Conservation (phyloP, 1,140 invertebrate genomes). For the Calephelis virginiensis region DNA sequence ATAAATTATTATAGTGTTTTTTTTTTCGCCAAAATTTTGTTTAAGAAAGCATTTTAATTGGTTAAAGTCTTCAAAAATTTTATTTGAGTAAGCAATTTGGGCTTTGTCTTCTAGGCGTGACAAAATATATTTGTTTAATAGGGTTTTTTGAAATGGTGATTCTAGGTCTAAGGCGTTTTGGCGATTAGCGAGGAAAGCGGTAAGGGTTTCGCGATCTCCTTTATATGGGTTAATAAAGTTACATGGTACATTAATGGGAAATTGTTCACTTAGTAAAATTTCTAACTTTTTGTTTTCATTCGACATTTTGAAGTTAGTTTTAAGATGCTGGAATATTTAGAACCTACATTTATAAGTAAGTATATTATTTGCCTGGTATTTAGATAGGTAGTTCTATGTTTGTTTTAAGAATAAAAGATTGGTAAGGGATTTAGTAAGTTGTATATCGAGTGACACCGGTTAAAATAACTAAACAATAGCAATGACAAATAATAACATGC, state of each 20-base stretch:
- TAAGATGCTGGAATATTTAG: neutral
- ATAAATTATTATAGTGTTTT: conserved; percentile 2
- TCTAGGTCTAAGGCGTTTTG: conserved; percentile 27
- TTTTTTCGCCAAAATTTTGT: conserved; percentile 10
- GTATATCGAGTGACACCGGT: conserved; percentile 7
- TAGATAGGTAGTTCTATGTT: neutral
- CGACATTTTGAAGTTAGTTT: conserved; percentile 16
- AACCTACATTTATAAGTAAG: neutral
- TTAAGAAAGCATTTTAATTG: conserved; percentile 12
- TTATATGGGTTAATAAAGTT: conserved; percentile 20
- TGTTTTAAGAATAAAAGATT: neutral
- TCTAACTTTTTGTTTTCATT: conserved; percentile 16
- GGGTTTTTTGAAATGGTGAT: neutral
- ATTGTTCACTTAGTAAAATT: conserved; percentile 16
- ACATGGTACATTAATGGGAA: conserved; percentile 19
- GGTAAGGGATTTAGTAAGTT: conserved; percentile 9
- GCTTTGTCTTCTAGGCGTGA: conserved; percentile 12
- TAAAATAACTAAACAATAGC: conserved; percentile 11
- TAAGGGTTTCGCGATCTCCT: conserved; percentile 14
- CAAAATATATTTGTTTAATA: no score
- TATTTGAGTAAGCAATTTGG: conserved; percentile 29
- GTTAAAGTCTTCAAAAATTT: conserved; percentile 22
- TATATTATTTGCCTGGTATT: conserved; percentile 5
- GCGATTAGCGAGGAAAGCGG: conserved; percentile 17
- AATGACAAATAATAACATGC: conserved; percentile 15